Evolutionary conservation across 2,113 vertebrate genomes (phyloP).

Genomic region (Daboia siamensis): DNA sequence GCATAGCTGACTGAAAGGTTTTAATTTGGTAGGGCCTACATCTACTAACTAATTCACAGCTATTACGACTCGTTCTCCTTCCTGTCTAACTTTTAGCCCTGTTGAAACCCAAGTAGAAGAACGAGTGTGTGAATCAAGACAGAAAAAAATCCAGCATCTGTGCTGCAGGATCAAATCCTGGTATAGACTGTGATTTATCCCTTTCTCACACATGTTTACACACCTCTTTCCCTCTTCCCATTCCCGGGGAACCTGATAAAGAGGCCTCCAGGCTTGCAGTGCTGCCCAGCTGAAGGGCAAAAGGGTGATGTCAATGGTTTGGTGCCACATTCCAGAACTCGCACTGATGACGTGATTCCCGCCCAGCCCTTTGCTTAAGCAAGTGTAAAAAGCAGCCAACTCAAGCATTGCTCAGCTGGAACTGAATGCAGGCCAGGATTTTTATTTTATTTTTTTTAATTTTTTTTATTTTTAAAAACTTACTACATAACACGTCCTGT

Average conservation of each 20-base stretch:
- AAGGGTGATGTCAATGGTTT: neutral
- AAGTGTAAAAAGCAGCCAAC: slow-evolving; percentile 21
- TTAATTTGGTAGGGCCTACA: neutral
- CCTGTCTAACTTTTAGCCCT: neutral
- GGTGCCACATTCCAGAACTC: neutral
- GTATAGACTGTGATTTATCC: neutral
- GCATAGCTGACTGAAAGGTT: neutral
- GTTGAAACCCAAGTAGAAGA: neutral
- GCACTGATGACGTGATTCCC: slow-evolving; percentile 41
- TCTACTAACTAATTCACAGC: neutral
- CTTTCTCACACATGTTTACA: neutral
- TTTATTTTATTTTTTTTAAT: no score
- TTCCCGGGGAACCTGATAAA: slow-evolving; percentile 4
- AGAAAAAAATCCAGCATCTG: neutral
- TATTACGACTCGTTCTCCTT: neutral
- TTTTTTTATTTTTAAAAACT: neutral
- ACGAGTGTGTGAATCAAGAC: neutral
- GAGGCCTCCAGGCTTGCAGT: slow-evolving; percentile 38
- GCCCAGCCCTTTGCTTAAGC: slow-evolving; percentile 19
- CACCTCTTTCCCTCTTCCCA: neutral
- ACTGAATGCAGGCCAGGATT: neutral
- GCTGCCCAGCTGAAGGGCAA: neutral
- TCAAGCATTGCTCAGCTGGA: neutral
- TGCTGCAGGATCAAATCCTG: neutral
- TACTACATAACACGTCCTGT: neutral